Base-by-base conservation (phyloP, 2,797 vertebrate species). In the Oceanodroma leucorhoa region DNA sequence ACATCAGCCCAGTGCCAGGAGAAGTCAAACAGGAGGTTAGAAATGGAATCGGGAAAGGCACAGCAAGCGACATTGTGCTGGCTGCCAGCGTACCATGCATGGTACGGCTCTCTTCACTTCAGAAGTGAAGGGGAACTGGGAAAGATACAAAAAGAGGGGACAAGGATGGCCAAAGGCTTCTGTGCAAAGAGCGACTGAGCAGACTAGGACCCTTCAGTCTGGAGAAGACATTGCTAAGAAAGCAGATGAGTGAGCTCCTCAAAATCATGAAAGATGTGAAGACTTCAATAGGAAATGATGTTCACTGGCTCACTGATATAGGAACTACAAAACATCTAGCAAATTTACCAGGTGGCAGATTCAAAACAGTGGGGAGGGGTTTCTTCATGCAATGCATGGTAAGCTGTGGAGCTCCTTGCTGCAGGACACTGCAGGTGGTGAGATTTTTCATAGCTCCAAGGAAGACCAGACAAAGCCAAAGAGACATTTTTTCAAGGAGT, bases 61-160 rank as follows among this genome's bases (percentile, higher is more conserved):
- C 11, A 84, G 58, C 48, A 67, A 60, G 34, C 29, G 24, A 64
- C 18, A 12, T 19, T 4, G 0, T 7, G 10, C 32, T 55, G 38
- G 41, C 72, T 36, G 17, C 40, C 81, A 69, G 29, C 1, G 0
- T 26, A 29, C 2, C 4, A 3, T 13, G n/a, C 12, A 8, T 29
- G 14, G 22, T 58, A 45, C 8, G 6, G 22, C 10, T 45, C 14
- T 83, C 76, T 34, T 45, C 60, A 53, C 69, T 61, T 77, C 77
- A 69, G 69, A 65, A 88, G 40, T 34, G 18, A 73, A 70, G 6
- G 4, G 18, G 13, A 86, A 32, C 34, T 57, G 64, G 80, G 26
- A 67, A 83, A 65, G 27, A 24, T 27, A 60, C 10, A 75, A 83
- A 84, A 82, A 55, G 21, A 62, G 32, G 20, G 9, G 38, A 45